Conservation (phyloP, 2,888 invertebrate species). For the Tetropium fuscum region DNA sequence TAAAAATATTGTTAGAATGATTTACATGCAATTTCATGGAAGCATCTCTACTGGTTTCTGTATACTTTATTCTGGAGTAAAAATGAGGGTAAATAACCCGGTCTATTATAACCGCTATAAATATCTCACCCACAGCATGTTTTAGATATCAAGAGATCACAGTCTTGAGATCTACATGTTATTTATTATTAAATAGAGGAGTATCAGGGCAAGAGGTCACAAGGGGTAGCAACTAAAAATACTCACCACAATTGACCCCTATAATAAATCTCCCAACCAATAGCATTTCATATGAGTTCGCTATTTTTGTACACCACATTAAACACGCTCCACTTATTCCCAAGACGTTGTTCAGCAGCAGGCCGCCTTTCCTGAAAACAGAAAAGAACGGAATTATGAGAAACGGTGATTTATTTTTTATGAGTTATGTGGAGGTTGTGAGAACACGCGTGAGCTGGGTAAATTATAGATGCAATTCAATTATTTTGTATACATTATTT, state of each 20-base stretch:
- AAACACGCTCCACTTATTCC: slow-evolving; percentile 94
- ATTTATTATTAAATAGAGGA: slow-evolving; percentile 3
- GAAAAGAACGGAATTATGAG: slow-evolving; percentile 28
- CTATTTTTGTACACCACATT: slow-evolving; percentile 95
- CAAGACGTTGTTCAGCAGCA: slow-evolving; percentile 93
- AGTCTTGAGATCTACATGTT: slow-evolving; percentile 1
- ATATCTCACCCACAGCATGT: not conserved
- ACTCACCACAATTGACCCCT: slow-evolving; percentile 96
- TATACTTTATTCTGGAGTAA: not conserved
- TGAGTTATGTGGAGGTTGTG: slow-evolving; percentile 1
- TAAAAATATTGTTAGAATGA: too few species aligned
- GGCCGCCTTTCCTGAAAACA: slow-evolving; percentile 89
- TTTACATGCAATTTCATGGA: too few species aligned
- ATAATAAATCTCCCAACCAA: slow-evolving; percentile 97
- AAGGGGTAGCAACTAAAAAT: slow-evolving; percentile 5
- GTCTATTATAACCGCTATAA: too few species aligned
- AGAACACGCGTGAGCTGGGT: not conserved
- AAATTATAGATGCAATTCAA: too few species aligned
- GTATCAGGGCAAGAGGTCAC: not conserved
- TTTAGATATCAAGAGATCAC: not conserved
- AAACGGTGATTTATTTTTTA: slow-evolving; percentile 8
- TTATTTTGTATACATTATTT: too few species aligned
- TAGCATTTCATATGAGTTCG: slow-evolving; percentile 95
- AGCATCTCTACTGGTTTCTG: too few species aligned
- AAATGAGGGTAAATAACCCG: too few species aligned